phyloP scores from a whole-genome alignment of 2,113 vertebrate species.

The Ictalurus punctatus region DNA sequence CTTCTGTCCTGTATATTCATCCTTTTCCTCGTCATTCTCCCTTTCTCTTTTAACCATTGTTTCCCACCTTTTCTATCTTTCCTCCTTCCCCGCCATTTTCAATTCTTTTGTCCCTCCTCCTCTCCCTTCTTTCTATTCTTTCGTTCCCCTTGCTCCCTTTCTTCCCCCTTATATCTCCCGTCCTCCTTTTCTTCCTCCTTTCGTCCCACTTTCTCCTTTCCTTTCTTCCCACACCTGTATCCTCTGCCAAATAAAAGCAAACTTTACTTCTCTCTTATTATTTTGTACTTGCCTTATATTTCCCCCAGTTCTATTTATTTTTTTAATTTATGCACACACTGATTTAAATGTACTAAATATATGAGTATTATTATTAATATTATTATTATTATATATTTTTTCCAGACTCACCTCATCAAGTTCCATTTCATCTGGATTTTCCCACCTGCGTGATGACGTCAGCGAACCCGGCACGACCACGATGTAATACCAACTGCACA shows the following conservation, averaged over 20 bases:
- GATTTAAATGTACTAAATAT: neutral
- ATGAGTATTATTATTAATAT: neutral
- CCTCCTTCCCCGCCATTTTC: neutral
- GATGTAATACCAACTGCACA: conserved; percentile 89
- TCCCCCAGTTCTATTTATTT: neutral
- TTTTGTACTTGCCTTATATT: neutral
- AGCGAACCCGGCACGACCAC: conserved; percentile 83
- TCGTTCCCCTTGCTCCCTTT: neutral
- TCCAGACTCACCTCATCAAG: conserved; percentile 78
- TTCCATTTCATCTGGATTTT: conserved; percentile 88
- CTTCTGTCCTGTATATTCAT: neutral
- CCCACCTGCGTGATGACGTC: conserved; percentile 70
- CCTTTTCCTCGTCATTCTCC: neutral
- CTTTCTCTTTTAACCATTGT: neutral
- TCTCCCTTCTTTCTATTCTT: neutral
- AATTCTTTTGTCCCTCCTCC: neutral
- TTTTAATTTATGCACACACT: neutral
- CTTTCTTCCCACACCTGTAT: neutral
- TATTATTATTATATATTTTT: neutral
- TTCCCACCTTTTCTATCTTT: neutral
- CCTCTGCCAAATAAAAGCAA: neutral
- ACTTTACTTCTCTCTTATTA: neutral
- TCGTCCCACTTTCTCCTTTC: neutral
- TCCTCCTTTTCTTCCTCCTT: neutral
- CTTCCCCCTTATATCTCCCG: neutral